phyloP scores from a whole-genome alignment of 2,888 invertebrate genomes.

The Didymodactylos carnosus region DNA sequence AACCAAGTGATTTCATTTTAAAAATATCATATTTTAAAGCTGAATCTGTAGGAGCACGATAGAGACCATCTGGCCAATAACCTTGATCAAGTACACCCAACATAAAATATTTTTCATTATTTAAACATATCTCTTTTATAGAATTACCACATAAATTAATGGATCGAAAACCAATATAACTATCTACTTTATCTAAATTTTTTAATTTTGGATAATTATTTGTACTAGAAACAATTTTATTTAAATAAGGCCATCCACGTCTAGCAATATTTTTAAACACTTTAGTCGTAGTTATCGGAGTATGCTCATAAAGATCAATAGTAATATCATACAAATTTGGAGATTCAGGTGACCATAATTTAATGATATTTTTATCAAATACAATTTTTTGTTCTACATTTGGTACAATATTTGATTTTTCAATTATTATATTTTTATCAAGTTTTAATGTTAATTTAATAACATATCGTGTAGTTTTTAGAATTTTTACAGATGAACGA shows the following conservation, averaged over 20 bases:
- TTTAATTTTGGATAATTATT: no score
- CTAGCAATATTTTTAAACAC: no score
- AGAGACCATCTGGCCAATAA: not conserved
- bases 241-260: no score
- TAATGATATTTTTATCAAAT: no score
- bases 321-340: not conserved
- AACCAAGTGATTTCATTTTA: not conserved
- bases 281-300: no score
- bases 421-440: no score
- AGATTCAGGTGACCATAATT: not conserved
- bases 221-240: no score
- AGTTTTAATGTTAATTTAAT: no score
- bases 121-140: not conserved
- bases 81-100: not conserved
- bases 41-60: not conserved
- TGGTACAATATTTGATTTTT: no score
- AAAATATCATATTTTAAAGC: not conserved
- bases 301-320: not conserved
- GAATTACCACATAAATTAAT: not conserved
- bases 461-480: no score
- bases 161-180: not conserved
- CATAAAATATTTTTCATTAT: not conserved
- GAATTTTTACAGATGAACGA: no score
- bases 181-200: not conserved
- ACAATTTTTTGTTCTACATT: no score